A percentile compares a stretch with the other conserved stretches of the same genome.
These are phyloP conservation scores for Andrena minutula DNA, from an alignment of 2,888 invertebrate species.

Conservation along the genomic window DNA sequence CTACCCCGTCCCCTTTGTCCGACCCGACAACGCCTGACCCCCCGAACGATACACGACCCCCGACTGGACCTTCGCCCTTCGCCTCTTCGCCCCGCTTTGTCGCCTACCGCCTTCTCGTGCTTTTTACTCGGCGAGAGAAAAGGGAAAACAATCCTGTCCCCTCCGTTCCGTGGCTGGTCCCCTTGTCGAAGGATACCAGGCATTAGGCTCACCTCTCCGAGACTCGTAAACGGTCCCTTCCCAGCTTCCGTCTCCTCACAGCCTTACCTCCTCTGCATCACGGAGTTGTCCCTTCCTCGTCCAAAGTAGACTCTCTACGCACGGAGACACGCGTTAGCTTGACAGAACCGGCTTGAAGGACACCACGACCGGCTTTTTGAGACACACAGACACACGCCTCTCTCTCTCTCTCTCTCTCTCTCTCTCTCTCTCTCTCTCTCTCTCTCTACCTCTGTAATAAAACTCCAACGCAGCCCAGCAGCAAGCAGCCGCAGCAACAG, in stretches of 20 bases:
- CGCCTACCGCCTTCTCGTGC: constrained; percentile 67
- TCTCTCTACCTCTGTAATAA: constrained; percentile 30
- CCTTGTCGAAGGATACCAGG: constrained; percentile 25
- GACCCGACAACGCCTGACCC: constrained; percentile 59
- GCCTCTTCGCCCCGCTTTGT: constrained; percentile 69
- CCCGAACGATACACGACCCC: constrained; percentile 57
- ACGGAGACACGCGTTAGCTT: constrained; percentile 67
- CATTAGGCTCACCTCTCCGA: constrained; percentile 30
- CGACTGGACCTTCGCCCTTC: constrained; percentile 65
- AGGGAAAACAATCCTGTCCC: constrained; percentile 29
- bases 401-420: not conserved
- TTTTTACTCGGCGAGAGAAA: constrained; percentile 17
- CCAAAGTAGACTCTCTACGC: constrained; percentile 58
- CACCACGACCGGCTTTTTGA: constrained; percentile 63
- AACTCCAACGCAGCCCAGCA: constrained; percentile 41
- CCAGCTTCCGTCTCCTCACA: constrained; percentile 36
- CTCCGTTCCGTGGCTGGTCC: constrained; percentile 11
- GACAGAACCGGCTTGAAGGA: constrained; percentile 70
- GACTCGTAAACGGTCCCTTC: constrained; percentile 34
- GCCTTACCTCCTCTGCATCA: constrained; percentile 26
- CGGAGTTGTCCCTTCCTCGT: constrained; percentile 34
- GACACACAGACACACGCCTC: constrained; percentile 34
- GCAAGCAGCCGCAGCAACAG: constrained; percentile 46
- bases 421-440: not conserved
- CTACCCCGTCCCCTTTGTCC: constrained; percentile 75